These are phyloP conservation scores for Furnarius figulus DNA, from an alignment of 2,113 vertebrate genomes.

Conservation along the genomic window DNA sequence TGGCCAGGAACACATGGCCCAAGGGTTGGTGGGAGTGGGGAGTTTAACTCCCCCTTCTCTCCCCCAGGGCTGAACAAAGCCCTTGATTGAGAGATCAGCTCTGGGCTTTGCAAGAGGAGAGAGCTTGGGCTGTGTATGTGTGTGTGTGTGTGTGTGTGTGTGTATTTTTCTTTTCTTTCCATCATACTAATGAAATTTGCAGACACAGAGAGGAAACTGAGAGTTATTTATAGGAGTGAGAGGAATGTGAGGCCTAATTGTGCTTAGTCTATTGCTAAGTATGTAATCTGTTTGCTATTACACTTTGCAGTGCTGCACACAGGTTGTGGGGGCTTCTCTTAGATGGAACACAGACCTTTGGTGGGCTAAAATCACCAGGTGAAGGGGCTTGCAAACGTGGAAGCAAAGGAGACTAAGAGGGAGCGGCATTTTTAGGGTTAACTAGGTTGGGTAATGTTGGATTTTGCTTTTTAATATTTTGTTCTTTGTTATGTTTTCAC, in stretches of 20 bases:
- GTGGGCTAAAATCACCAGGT: slow-evolving; percentile 15
- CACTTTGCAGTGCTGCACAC: slow-evolving; percentile 75
- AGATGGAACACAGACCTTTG: slow-evolving; percentile 55
- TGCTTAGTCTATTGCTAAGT: slow-evolving; percentile 88
- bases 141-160: neutral
- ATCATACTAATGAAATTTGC: slow-evolving; percentile 89
- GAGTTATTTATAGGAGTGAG: slow-evolving; percentile 91
- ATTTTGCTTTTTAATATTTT: neutral
- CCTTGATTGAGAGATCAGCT: slow-evolving; percentile 52
- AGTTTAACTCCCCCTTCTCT: slow-evolving; percentile 16
- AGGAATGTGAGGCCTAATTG: slow-evolving; percentile 91
- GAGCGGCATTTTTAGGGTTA: neutral
- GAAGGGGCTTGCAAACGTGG: neutral
- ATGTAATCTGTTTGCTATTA: slow-evolving; percentile 85
- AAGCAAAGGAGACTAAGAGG: neutral
- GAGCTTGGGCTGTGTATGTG: neutral
- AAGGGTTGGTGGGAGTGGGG: neutral
- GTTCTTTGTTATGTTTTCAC: neutral
- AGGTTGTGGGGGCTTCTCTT: neutral
- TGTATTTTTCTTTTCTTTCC: slow-evolving; percentile 76
- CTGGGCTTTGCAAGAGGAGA: slow-evolving; percentile 48
- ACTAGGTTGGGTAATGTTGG: neutral
- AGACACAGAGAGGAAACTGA: slow-evolving; percentile 86
- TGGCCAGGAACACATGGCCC: neutral
- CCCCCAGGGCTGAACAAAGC: slow-evolving; percentile 44